A percentile compares a stretch with the other conserved stretches of the same genome.
Conservation (phyloP, 2,113 vertebrate genomes). For the Tricholaema leucomelas region DNA sequence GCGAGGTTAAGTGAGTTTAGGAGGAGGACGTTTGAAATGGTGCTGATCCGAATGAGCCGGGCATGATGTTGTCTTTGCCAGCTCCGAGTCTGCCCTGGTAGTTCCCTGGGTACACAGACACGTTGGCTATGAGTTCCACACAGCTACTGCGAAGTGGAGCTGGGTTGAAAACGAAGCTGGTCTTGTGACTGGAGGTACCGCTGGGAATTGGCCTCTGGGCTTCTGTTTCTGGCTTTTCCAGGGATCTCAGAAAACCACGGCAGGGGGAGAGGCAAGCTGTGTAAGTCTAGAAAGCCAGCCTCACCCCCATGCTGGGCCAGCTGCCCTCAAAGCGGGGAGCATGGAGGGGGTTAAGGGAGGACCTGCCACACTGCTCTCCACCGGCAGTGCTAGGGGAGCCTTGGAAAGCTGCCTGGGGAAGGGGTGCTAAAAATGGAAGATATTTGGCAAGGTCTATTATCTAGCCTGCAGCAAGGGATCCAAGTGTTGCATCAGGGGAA, state of each 20-base stretch:
- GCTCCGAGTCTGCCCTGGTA: neutral
- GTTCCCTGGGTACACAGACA: neutral
- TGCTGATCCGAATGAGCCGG: neutral
- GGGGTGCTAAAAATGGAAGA: neutral
- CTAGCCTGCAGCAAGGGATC: neutral
- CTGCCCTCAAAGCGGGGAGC: neutral
- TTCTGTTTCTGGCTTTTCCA: neutral
- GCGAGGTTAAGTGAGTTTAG: conserved; percentile 46
- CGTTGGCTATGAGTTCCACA: neutral
- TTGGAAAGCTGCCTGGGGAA: neutral
- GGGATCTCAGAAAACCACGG: neutral
- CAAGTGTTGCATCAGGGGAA: too few species aligned
- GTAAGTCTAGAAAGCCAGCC: neutral
- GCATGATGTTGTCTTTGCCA: neutral
- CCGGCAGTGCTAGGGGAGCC: neutral
- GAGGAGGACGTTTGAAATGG: neutral
- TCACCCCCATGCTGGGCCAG: neutral
- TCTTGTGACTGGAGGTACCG: neutral
- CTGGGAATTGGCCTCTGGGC: conserved; percentile 11
- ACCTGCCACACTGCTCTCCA: fast-evolving
- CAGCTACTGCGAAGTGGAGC: neutral
- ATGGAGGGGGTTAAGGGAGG: neutral
- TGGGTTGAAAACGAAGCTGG: neutral
- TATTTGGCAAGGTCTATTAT: neutral
- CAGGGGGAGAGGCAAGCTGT: neutral